phyloP scores from a whole-genome alignment of 53 echinoderm and acorn worm genomes.

The Holothuria scabra region DNA sequence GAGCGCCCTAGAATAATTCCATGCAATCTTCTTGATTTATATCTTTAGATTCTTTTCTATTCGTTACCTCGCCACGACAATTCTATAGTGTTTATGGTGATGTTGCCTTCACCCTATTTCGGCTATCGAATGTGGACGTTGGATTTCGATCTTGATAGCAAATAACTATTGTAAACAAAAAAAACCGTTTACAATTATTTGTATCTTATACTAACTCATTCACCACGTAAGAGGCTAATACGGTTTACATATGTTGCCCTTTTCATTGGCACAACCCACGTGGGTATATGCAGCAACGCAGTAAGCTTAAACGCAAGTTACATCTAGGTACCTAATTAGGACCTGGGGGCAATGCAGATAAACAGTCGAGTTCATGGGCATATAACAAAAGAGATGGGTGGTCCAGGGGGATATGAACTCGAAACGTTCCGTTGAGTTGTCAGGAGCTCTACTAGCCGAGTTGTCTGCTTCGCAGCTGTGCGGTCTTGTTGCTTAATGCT shows the following conservation, averaged over 20 bases:
- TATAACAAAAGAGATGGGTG: slow-evolving; percentile 16
- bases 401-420: slow-evolving; percentile 12
- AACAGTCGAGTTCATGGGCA: slow-evolving; percentile 11
- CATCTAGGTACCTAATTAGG: slow-evolving; percentile 18
- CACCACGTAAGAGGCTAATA: too few relatives aligned
- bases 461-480: background rate
- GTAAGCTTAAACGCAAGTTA: slow-evolving; percentile 30
- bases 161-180: too few relatives aligned
- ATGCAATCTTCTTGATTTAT: background rate
- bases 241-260: too few relatives aligned
- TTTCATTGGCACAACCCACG: slow-evolving; percentile 29
- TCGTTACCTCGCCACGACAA: slow-evolving; percentile 15
- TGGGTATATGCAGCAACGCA: background rate
- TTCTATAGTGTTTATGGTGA: background rate
- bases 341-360: slow-evolving; percentile 9
- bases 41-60: slow-evolving; percentile 2
- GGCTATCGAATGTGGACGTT: slow-evolving; percentile 29
- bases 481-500: background rate
- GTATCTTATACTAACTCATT: too few relatives aligned
- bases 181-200: too few relatives aligned
- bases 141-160: slow-evolving; percentile 10
- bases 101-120: slow-evolving; percentile 11
- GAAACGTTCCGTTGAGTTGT: background rate
- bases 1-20: too few relatives aligned
- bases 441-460: slow-evolving; percentile 6